Evolutionary conservation across 2,113 vertebrate species (phyloP).

Genomic region (Barnardius zonarius): DNA sequence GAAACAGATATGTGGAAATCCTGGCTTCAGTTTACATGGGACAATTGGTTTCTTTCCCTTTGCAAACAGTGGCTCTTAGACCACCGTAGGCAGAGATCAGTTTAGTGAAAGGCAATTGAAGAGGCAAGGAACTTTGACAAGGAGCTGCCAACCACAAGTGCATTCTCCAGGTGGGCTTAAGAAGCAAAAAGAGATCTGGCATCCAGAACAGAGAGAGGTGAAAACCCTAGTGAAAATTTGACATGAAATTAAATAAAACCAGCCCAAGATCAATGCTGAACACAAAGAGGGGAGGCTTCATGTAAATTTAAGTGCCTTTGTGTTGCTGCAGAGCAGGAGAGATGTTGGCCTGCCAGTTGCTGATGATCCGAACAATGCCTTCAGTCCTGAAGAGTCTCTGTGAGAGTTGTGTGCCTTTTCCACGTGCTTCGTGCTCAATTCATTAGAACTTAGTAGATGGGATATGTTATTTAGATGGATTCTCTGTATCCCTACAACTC

Average conservation of each 20-base stretch:
- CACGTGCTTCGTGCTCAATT: neutral
- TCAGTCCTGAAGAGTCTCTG: neutral
- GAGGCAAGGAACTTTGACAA: neutral
- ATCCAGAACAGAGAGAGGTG: neutral
- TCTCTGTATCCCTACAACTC: neutral
- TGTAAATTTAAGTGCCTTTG: neutral
- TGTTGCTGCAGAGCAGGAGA: neutral
- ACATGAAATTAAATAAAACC: neutral
- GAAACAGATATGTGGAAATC: neutral
- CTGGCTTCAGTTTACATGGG: neutral
- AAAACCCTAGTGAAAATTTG: neutral
- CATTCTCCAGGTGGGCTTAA: neutral
- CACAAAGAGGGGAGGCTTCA: neutral
- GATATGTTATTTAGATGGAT: neutral
- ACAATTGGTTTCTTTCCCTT: neutral
- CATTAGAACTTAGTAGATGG: neutral
- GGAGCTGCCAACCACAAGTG: neutral
- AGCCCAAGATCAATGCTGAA: neutral
- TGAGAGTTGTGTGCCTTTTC: neutral
- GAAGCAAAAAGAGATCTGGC: neutral
- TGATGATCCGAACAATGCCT: neutral
- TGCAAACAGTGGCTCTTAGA: neutral
- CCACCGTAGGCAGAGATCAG: neutral
- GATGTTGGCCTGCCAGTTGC: neutral
- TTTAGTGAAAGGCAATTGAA: neutral